Evolutionary conservation across 2,888 invertebrate genomes (phyloP), one percentile per base, ranked within the genome.

Genomic region (Nephrotoma appendiculata): DNA sequence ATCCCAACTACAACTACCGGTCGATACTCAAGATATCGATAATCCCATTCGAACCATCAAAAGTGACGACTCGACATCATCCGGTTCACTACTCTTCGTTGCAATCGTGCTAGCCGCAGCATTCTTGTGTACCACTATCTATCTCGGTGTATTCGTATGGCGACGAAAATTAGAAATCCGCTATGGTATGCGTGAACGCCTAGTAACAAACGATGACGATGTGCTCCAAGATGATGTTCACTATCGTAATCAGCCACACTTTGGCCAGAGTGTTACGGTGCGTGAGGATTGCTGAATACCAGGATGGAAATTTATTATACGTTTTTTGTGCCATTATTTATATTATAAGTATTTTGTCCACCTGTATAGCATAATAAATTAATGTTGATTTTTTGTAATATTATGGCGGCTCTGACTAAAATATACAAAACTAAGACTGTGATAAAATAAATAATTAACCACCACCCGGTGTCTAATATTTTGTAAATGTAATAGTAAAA

Each of bases 151-250:
- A 15, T 52, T 88, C 11, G 42, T 87, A 43, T 88, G 88, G 88
- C 87, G 87, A 85, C 86, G 85, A 48, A 86, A 87, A 84, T 86
- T 88, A 41, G 87, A 87, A 88, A 86, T 87, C 57, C 87, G 88
- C 45, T 88, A 88, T 84, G 88, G 88, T 84, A 88, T 88, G 87
- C 41, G 88, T 43, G 88, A 88, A 86, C 85, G 88, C 31, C 48
- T 88, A 7, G 87, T 88, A 5, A 88, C 87, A 2, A 87, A 88
- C 86, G 88, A 88, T 31, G 88, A 87, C 84, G 88, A 88, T 57
- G 88, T 88, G 52, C 86, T 86, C 9, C 87, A 88, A 41, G 87
- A 88, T 86, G 87, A 88, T 84, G 87, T 88, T 83, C 86, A 52
- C 85, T 85, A 44, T n/a, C 41, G 31, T 41, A 57, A 86, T 85